Evolutionary conservation across 1,140 invertebrate genomes (phyloP).

Genomic region (Elysia chlorotica): DNA sequence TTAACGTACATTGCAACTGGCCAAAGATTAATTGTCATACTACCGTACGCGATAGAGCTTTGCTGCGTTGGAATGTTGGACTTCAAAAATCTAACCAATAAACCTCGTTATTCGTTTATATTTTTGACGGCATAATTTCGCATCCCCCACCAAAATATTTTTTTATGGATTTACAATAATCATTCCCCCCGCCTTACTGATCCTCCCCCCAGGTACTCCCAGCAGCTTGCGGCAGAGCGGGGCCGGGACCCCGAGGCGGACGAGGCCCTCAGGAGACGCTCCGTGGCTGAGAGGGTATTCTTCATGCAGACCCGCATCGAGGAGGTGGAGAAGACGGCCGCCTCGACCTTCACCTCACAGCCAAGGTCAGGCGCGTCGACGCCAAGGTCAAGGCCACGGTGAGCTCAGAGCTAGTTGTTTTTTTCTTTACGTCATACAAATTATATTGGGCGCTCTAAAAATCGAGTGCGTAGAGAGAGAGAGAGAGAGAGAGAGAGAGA

Average conservation of each 20-base stretch:
- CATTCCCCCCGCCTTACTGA: neutral
- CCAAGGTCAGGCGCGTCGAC: conserved; percentile 40
- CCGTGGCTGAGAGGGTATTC: conserved; percentile 42
- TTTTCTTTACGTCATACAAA: too few relatives aligned
- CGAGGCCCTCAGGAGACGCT: conserved; percentile 20
- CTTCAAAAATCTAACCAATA: neutral
- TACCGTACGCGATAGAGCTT: neutral
- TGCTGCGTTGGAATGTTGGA: neutral
- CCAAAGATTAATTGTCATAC: neutral
- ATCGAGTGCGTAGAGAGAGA: too few relatives aligned
- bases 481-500: too few relatives aligned
- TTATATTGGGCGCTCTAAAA: too few relatives aligned
- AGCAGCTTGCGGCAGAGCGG: conserved; percentile 1
- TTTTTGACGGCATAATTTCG: too few relatives aligned
- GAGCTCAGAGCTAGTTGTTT: neutral
- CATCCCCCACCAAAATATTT: neutral
- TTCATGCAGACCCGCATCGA: conserved; percentile 40
- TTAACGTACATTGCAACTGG: too few relatives aligned
- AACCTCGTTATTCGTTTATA: too few relatives aligned
- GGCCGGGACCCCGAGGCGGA: conserved; percentile 27
- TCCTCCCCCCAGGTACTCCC: conserved; percentile 5
- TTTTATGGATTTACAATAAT: neutral
- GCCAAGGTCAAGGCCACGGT: conserved; percentile 30
- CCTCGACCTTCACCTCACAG: conserved; percentile 31
- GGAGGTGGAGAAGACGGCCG: conserved; percentile 29